Percentiles rank a stretch among this genome's conserved stretches.
phyloP scores from a whole-genome alignment of 2,797 vertebrate species.

The Semotilus atromaculatus region DNA sequence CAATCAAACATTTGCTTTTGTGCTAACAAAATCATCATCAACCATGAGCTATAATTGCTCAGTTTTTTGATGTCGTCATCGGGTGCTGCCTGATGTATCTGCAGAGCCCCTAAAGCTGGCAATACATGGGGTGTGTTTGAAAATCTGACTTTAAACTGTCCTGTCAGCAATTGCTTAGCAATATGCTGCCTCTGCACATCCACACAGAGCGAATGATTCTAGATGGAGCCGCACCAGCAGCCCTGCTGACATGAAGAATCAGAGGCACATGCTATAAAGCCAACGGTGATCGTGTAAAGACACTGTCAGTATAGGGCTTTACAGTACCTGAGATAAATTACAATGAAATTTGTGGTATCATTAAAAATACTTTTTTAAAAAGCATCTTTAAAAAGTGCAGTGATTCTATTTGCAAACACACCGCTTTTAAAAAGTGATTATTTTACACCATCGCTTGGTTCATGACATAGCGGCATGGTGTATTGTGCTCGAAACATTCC shows the following conservation, averaged over 20 bases:
- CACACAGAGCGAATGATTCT: conserved; percentile 42
- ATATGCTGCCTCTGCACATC: conserved; percentile 51
- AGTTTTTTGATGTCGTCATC: conserved; percentile 9
- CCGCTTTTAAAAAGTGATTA: background rate
- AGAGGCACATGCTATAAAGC: background rate
- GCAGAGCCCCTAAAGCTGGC: conserved; percentile 1
- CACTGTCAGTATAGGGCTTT: background rate
- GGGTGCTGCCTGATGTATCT: background rate
- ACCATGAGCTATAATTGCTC: background rate
- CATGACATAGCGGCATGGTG: background rate
- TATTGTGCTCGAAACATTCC: no score
- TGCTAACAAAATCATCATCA: conserved; percentile 36
- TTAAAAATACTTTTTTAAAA: background rate
- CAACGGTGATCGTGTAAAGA: background rate
- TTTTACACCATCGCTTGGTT: background rate
- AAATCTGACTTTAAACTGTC: conserved; percentile 48
- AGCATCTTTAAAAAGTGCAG: background rate
- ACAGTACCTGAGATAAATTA: background rate
- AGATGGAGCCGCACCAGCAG: conserved; percentile 31
- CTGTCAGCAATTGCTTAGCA: conserved; percentile 54
- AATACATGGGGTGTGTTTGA: conserved; percentile 31
- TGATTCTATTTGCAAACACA: background rate
- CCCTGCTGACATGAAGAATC: conserved; percentile 46
- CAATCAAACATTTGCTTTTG: conserved; percentile 41
- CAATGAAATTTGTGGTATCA: background rate